phyloP scores from a whole-genome alignment of 1,140 invertebrate genomes.

The Neodiprion pinetum region DNA sequence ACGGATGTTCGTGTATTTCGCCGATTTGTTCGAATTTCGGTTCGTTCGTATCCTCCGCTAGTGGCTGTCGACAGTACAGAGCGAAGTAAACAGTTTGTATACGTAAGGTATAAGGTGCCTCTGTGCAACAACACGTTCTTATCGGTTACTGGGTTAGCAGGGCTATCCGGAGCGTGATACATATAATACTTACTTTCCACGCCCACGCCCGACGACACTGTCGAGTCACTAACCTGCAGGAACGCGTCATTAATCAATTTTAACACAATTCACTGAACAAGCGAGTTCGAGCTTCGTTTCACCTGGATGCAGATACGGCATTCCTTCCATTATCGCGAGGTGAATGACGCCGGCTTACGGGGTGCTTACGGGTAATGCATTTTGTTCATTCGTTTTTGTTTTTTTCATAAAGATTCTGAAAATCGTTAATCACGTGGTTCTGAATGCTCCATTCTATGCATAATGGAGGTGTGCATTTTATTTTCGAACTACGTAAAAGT shows the following conservation, averaged over 20 bases:
- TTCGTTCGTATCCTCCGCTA: not conserved
- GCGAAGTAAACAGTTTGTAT: not conserved
- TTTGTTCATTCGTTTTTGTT: too few species aligned
- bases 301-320: too few species aligned
- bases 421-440: too few species aligned
- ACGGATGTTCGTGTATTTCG: too few species aligned
- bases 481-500: too few species aligned
- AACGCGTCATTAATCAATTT: not conserved
- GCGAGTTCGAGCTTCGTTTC: not conserved
- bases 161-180: not conserved
- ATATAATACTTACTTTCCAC: not conserved
- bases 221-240: not conserved
- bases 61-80: not conserved
- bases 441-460: too few species aligned
- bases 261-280: not conserved
- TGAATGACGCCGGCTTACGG: too few species aligned
- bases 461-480: too few species aligned
- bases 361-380: too few species aligned
- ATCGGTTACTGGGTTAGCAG: slow-evolving; percentile 1
- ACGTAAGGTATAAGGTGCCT: not conserved
- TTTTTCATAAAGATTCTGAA: too few species aligned
- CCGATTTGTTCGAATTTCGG: not conserved
- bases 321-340: too few species aligned
- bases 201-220: not conserved
- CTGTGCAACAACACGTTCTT: not conserved